These are phyloP conservation scores for Ladona fulva DNA, from an alignment of 1,140 invertebrate genomes.

Conservation along the genomic window DNA sequence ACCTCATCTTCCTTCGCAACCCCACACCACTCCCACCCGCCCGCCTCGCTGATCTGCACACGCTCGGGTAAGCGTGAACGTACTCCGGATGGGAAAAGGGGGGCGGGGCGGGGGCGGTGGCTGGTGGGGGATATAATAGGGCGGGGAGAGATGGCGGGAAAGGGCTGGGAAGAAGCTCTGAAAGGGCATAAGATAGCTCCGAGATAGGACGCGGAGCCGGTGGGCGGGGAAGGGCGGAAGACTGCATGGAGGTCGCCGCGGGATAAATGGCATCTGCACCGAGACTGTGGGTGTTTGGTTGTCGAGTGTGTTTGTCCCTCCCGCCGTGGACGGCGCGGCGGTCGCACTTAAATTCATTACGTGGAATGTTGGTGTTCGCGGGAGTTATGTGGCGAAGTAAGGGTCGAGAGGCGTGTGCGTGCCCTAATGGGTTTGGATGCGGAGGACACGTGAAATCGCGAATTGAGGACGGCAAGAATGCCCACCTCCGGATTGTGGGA, in stretches of 20 bases:
- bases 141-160: not conserved
- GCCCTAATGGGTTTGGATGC: too few relatives aligned
- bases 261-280: not conserved
- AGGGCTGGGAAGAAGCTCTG: not conserved
- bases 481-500: too few relatives aligned
- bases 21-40: not conserved
- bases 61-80: not conserved
- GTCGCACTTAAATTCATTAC: too few relatives aligned
- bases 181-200: not conserved
- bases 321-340: too few relatives aligned
- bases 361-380: too few relatives aligned
- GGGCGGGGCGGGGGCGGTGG: not conserved
- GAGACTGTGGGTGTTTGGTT: not conserved
- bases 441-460: too few relatives aligned
- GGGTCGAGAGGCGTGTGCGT: too few relatives aligned
- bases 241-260: not conserved
- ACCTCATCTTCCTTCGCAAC: not conserved
- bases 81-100: not conserved
- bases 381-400: too few relatives aligned
- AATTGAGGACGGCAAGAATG: too few relatives aligned
- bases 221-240: not conserved
- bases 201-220: not conserved
- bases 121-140: not conserved
- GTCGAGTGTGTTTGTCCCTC: not conserved
- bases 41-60: constrained; percentile 1